phyloP scores from a whole-genome alignment of 2,113 vertebrate species.

The Leptosomus discolor region DNA sequence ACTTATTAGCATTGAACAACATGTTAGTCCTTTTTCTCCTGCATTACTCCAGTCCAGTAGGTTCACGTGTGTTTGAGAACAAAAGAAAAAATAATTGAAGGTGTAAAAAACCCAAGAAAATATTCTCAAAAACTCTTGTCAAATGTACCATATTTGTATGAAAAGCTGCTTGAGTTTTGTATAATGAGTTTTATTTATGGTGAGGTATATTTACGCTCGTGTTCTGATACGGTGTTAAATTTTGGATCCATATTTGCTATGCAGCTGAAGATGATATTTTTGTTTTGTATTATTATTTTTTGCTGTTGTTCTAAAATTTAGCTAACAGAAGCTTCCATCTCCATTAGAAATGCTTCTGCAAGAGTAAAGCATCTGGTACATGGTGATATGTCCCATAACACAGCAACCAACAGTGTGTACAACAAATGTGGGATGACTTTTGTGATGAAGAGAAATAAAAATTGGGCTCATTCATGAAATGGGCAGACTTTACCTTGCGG shows the following conservation, averaged over 20 bases:
- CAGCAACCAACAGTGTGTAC: conserved; percentile 54
- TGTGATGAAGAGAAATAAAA: conserved; percentile 66
- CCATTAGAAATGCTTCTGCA: conserved; percentile 78
- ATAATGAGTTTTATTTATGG: conserved; percentile 82
- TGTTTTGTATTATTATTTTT: conserved; percentile 73
- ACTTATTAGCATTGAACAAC: conserved; percentile 25
- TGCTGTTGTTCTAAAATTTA: conserved; percentile 62
- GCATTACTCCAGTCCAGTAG: conserved; percentile 36
- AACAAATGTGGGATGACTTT: conserved; percentile 63
- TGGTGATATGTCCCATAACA: conserved; percentile 55
- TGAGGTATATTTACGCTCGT: conserved; percentile 78
- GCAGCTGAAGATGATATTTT: conserved; percentile 77
- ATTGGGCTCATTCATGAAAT: conserved; percentile 37
- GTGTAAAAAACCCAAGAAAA: conserved; percentile 65
- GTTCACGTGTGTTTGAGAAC: conserved; percentile 61
- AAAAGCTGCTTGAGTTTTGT: conserved; percentile 79
- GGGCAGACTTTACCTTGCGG: conserved; percentile 9
- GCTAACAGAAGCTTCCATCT: conserved; percentile 71
- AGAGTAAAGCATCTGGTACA: conserved; percentile 61
- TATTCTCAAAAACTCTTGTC: conserved; percentile 60
- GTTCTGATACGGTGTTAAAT: conserved; percentile 77
- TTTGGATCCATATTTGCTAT: conserved; percentile 77
- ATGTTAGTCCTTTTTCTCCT: conserved; percentile 2
- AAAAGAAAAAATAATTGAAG: conserved; percentile 43
- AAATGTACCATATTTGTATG: conserved; percentile 83